phyloP scores from a whole-genome alignment of 64 coral and sea anemone species.

The Hydrozoanthus tunicans region DNA sequence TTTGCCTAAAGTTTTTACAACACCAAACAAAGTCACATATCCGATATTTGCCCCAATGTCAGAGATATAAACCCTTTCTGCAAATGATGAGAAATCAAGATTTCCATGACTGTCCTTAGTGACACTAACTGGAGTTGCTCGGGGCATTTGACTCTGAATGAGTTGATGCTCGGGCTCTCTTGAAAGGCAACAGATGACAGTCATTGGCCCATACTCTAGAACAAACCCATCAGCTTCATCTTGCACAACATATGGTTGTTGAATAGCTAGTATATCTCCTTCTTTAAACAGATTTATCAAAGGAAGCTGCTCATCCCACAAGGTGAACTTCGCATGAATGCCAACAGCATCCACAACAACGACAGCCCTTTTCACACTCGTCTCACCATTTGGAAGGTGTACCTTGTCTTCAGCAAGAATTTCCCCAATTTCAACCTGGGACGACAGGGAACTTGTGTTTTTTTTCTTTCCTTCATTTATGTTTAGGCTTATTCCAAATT shows the following conservation, averaged over 20 bases:
- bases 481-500: too few species aligned
- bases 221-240: conserved; percentile 71
- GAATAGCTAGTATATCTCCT: conserved; percentile 82
- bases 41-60: conserved; percentile 85
- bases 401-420: conserved; percentile 74
- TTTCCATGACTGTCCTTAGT: conserved; percentile 91
- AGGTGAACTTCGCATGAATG: conserved; percentile 72
- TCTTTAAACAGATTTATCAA: conserved; percentile 83
- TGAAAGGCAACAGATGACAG: conserved; percentile 79
- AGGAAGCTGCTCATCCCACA: conserved; percentile 96
- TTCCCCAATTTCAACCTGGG: conserved; percentile 74
- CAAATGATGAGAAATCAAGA: conserved; percentile 91
- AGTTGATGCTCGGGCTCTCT: conserved; percentile 52
- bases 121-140: conserved; percentile 72
- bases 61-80: conserved; percentile 82
- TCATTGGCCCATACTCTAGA: conserved; percentile 93
- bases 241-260: conserved; percentile 82
- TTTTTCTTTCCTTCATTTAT: background rate
- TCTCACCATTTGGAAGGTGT: conserved; percentile 89
- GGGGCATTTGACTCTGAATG: conserved; percentile 77
- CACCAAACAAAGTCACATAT: conserved; percentile 72
- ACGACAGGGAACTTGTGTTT: background rate
- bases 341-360: conserved; percentile 78
- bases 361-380: conserved; percentile 67
- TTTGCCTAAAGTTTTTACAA: conserved; percentile 39